Percentiles rank a stretch among this genome's conserved stretches.
Evolutionary conservation across 2,113 vertebrate genomes (phyloP).

Genomic region (Gracilinanus agilis): DNA sequence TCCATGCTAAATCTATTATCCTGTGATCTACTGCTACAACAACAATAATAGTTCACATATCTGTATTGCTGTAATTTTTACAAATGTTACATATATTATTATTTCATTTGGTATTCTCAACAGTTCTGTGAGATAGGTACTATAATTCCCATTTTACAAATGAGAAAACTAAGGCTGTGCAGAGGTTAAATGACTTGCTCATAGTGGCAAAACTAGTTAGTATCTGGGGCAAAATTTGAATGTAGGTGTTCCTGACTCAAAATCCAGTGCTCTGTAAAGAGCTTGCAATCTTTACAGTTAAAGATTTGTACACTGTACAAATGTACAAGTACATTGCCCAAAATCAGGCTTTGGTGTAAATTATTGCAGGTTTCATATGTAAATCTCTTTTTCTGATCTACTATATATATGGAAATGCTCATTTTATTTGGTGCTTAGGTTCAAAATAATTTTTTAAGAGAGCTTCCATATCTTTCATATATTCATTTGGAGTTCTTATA

Average conservation of each 20-base stretch:
- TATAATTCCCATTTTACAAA: background rate
- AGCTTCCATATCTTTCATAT: background rate
- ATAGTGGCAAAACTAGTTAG: background rate
- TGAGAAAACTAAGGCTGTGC: background rate
- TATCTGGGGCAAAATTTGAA: background rate
- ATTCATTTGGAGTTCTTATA: background rate
- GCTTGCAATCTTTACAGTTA: background rate
- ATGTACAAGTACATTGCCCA: background rate
- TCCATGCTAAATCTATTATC: background rate
- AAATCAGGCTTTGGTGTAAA: background rate
- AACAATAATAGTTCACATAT: background rate
- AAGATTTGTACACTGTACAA: no score
- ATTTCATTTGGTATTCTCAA: background rate
- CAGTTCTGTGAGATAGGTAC: background rate
- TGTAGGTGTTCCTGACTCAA: background rate
- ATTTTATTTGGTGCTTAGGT: background rate
- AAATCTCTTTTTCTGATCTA: background rate
- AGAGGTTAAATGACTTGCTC: background rate
- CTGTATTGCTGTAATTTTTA: background rate
- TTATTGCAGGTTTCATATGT: background rate
- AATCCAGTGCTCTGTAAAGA: background rate
- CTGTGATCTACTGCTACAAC: background rate
- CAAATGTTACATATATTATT: background rate
- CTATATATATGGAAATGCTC: background rate
- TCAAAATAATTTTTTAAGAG: background rate